These are phyloP conservation scores for Oryzias celebensis DNA, from an alignment of 2,113 vertebrate species.

Conservation along the genomic window DNA sequence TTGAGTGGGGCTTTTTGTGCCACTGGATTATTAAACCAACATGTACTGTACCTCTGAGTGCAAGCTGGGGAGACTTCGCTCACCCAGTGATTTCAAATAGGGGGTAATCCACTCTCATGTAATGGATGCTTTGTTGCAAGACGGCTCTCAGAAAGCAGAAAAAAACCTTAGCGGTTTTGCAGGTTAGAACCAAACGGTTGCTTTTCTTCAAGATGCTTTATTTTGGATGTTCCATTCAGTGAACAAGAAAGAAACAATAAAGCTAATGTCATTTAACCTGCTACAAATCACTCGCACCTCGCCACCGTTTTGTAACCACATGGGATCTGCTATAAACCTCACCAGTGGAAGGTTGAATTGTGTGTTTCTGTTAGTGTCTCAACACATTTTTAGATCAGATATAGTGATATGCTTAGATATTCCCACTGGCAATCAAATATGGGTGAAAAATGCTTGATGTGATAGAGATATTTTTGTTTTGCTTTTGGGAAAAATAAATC, in stretches of 20 bases:
- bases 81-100: slow-evolving; percentile 68
- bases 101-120: slow-evolving; percentile 67
- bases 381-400: no score
- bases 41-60: slow-evolving; percentile 63
- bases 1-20: slow-evolving; percentile 54
- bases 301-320: background rate
- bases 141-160: slow-evolving; percentile 45
- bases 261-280: background rate
- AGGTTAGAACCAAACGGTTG: slow-evolving; percentile 24
- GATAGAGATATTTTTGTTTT: no score
- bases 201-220: slow-evolving; percentile 10
- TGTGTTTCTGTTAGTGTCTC: background rate
- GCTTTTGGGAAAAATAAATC: no score
- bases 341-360: background rate
- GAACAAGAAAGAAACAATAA: background rate
- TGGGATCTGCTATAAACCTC: background rate
- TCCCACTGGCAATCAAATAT: no score
- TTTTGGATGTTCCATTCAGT: background rate
- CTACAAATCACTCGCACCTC: slow-evolving; percentile 3
- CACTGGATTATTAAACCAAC: slow-evolving; percentile 57
- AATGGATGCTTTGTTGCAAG: slow-evolving; percentile 63
- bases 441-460: no score
- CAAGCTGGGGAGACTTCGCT: slow-evolving; percentile 55
- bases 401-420: no score
- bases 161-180: slow-evolving; percentile 40